Evolutionary conservation across 2,113 vertebrate genomes (phyloP).

Genomic region (Hippopotamus amphibius): DNA sequence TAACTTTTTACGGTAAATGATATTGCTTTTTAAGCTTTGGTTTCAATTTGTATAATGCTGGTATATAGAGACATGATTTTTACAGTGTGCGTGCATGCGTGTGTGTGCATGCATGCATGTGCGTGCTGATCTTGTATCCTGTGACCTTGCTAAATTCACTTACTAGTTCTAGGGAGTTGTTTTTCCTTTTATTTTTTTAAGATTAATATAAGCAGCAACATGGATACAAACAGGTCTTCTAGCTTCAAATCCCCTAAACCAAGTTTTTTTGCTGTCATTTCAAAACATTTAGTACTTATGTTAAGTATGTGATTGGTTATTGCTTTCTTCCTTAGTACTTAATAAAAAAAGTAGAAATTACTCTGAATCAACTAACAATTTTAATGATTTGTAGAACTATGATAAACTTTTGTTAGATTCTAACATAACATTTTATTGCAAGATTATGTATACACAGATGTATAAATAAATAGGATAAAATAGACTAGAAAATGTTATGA

Average conservation of each 20-base stretch:
- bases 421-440: slow-evolving; percentile 13
- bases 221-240: background rate
- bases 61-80: background rate
- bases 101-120: background rate
- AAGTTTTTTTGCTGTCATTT: slow-evolving; percentile 16
- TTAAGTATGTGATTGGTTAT: background rate
- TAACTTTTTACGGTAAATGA: background rate
- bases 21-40: background rate
- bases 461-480: background rate
- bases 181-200: slow-evolving; percentile 5
- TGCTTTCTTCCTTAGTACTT: slow-evolving; percentile 31
- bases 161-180: background rate
- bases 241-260: background rate
- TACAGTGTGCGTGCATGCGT: background rate
- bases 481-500: slow-evolving; percentile 37
- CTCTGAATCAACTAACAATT: slow-evolving; percentile 11
- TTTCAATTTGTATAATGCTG: slow-evolving; percentile 21
- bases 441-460: background rate
- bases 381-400: slow-evolving; percentile 33
- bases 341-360: slow-evolving; percentile 55
- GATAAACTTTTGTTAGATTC: background rate
- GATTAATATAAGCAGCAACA: background rate
- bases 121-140: background rate
- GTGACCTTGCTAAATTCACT: background rate
- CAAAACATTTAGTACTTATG: slow-evolving; percentile 12